These are phyloP conservation scores for Nycticebus coucang DNA, from an alignment of 2,113 vertebrate species.

Conservation along the genomic window DNA sequence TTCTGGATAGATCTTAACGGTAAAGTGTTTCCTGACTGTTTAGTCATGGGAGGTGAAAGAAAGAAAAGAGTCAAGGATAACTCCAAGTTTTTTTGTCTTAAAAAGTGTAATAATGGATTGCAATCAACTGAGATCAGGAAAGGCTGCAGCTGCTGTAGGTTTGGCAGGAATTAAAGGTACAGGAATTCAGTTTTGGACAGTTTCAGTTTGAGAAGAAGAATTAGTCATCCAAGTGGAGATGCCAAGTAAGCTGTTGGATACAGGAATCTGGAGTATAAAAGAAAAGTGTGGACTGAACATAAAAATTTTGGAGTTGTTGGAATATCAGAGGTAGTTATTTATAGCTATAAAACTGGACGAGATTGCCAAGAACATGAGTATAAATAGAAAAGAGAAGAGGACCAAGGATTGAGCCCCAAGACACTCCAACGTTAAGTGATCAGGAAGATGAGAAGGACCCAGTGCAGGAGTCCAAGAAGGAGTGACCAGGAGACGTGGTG, in stretches of 20 bases:
- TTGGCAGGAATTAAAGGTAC: background rate
- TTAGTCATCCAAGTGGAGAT: background rate
- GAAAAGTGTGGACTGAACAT: slow-evolving; percentile 11
- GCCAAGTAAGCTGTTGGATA: background rate
- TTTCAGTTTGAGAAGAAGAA: background rate
- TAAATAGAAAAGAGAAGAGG: background rate
- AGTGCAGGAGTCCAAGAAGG: background rate
- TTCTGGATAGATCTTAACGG: background rate
- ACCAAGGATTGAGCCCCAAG: background rate
- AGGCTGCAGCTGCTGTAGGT: background rate
- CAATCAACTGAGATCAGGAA: background rate
- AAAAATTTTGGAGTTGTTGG: background rate
- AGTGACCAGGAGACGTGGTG: background rate
- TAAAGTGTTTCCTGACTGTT: background rate
- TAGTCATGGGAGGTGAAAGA: background rate
- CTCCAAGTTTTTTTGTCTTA: background rate
- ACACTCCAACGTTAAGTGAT: background rate
- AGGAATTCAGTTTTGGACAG: background rate
- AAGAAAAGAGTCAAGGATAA: slow-evolving; percentile 13
- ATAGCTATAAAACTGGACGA: background rate
- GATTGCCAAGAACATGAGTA: background rate
- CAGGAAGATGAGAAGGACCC: background rate
- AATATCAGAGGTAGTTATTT: background rate
- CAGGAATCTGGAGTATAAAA: slow-evolving; percentile 9
- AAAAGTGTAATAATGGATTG: background rate